Evolutionary conservation across 2,797 vertebrate genomes (phyloP), one percentile per base, ranked within the genome.

Genomic region (Selene dorsalis): DNA sequence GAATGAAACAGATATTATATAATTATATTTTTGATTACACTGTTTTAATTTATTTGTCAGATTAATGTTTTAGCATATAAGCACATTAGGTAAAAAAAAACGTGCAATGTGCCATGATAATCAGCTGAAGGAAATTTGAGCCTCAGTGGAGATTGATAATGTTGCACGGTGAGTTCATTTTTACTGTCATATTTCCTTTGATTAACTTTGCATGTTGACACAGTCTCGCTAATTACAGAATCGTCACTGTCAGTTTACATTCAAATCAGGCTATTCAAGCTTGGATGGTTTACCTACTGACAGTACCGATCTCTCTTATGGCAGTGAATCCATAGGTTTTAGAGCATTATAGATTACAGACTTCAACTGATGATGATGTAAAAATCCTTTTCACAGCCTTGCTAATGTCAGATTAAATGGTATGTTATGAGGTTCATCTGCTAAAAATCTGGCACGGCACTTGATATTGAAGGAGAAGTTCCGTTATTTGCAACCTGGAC

Each of bases 1-100:
- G 84, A 87, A 80, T 86, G 64, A 81, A 74, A 83, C 84, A 48
- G 63, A 84, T 73, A 73, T 70, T 52, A 62, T 52, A 62, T 67
- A 59, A 43, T 20, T 20, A 47, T 11, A 59, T 41, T 14, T 64
- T 61, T 77, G 6, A 65, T 18, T 11, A 56, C 62, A 74, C 60
- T 78, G 58, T 24, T 30, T 62, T 45, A 22, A 35, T 35, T 35
- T 35, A 35, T 35, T 35, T 35, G 32, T 9, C 32, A 35, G 32
- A 35, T 35, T 9, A 35, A 35, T 35, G 20, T 32, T 50, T 53
- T 53, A 55, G 56, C 22, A 39, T 7, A 26, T 52, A 28, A 10
- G 28, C n/a, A 26, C 13, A 58, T 39, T 38, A 28, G 43, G 66
- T 47, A 30, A 47, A 71, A 47, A 71, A 48, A 55, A 17, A 0